These are phyloP conservation scores for Phengaris arion DNA, from an alignment of 2,888 invertebrate genomes.

Conservation along the genomic window DNA sequence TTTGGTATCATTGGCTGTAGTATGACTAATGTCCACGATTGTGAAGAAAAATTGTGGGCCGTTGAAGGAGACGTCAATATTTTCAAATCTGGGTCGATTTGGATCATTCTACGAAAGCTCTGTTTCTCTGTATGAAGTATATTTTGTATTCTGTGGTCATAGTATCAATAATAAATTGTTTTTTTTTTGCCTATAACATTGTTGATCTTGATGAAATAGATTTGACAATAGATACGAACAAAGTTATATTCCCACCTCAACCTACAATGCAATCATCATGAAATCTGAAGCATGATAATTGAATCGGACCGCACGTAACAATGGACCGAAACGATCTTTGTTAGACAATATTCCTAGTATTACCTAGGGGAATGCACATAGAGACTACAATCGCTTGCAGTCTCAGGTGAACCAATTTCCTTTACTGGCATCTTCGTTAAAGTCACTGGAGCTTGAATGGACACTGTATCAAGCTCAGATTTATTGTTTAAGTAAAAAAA, in stretches of 20 bases:
- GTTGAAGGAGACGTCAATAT: too few relatives aligned
- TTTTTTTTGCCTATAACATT: not conserved
- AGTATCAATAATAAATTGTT: too few relatives aligned
- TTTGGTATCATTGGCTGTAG: too few relatives aligned
- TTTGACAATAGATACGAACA: not conserved
- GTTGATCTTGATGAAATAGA: not conserved
- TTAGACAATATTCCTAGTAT: constrained; percentile 31
- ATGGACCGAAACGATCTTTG: constrained; percentile 34
- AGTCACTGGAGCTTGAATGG: constrained; percentile 43
- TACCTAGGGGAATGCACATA: constrained; percentile 28
- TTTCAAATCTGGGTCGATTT: too few relatives aligned
- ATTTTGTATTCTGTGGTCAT: too few relatives aligned
- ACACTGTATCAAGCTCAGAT: constrained; percentile 39
- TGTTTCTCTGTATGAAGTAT: too few relatives aligned
- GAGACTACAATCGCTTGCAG: constrained; percentile 37
- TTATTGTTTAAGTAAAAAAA: constrained; percentile 32
- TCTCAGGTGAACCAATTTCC: constrained; percentile 41
- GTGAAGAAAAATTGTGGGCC: too few relatives aligned
- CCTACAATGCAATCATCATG: constrained; percentile 28
- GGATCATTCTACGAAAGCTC: too few relatives aligned
- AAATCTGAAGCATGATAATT: constrained; percentile 29
- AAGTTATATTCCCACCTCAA: not conserved
- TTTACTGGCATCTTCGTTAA: constrained; percentile 39
- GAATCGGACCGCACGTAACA: constrained; percentile 32
- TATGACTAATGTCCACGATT: too few relatives aligned